Evolutionary conservation across 2,888 invertebrate genomes (phyloP).

Genomic region (Tipula vernalis): DNA sequence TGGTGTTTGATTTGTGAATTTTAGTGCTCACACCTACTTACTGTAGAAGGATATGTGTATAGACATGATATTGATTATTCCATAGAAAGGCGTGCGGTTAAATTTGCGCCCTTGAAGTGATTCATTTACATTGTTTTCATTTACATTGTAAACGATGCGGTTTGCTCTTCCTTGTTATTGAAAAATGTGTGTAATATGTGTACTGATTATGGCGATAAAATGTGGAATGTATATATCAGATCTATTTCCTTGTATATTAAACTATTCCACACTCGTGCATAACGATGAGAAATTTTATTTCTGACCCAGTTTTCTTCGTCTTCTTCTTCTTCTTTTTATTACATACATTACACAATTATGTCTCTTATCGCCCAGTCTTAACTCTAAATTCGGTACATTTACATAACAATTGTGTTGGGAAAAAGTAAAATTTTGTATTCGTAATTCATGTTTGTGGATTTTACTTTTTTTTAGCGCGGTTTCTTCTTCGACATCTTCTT

Average conservation of each 20-base stretch:
- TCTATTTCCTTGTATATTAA: background rate
- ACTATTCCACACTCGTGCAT: background rate
- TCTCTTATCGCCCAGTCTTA: background rate
- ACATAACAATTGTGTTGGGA: background rate
- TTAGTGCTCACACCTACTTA: background rate
- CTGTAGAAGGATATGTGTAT: background rate
- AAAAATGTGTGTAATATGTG: background rate
- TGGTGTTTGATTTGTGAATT: background rate
- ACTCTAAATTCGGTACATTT: background rate
- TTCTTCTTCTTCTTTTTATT: background rate
- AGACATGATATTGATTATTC: background rate
- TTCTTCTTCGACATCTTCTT: too few relatives aligned
- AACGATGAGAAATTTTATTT: background rate
- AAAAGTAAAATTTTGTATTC: too few relatives aligned
- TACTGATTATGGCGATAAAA: background rate
- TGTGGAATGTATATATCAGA: background rate
- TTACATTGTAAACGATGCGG: background rate
- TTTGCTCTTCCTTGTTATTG: background rate
- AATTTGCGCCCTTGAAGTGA: background rate
- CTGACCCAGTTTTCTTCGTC: background rate
- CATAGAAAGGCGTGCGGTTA: background rate
- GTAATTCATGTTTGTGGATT: too few relatives aligned
- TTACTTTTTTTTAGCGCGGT: too few relatives aligned
- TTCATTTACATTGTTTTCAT: background rate
- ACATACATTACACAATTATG: background rate